Conservation (phyloP, 2,113 vertebrate genomes). For the Callopanchax toddi region DNA sequence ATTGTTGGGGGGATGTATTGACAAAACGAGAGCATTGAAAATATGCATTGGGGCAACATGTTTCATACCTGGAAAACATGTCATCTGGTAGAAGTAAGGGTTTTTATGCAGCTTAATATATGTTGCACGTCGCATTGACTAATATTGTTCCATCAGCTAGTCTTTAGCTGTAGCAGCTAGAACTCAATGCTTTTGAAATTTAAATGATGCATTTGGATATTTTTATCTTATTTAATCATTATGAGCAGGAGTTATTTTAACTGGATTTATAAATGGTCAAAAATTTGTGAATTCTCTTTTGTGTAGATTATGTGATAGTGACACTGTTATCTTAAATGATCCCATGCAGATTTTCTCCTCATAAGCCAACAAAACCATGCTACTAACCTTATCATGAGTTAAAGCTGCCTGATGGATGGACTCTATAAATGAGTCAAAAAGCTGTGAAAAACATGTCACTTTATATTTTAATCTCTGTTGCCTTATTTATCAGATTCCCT, state of each 20-base stretch:
- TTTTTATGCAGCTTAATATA: slow-evolving; percentile 9
- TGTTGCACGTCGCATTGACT: too few relatives aligned
- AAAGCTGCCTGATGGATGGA: not conserved
- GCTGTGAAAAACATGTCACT: slow-evolving; percentile 58
- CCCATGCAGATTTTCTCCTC: not conserved
- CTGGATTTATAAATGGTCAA: not conserved
- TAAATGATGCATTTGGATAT: not conserved
- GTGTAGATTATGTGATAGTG: not conserved
- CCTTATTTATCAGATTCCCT: slow-evolving; percentile 33
- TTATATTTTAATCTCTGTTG: slow-evolving; percentile 35
- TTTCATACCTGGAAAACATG: too few relatives aligned
- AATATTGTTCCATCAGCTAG: slow-evolving; percentile 14
- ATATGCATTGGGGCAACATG: too few relatives aligned
- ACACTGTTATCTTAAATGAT: not conserved
- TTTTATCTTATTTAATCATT: not conserved
- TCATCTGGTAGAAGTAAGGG: too few relatives aligned
- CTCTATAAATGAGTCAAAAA: slow-evolving; percentile 23
- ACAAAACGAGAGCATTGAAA: too few relatives aligned
- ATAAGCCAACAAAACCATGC: not conserved
- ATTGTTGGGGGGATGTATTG: too few relatives aligned
- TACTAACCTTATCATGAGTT: slow-evolving; percentile 14
- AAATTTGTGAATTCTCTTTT: not conserved
- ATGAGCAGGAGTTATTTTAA: not conserved
- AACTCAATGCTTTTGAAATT: not conserved
- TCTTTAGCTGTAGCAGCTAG: slow-evolving; percentile 9